These are phyloP conservation scores for Drosophila auraria DNA, from an alignment of 1,140 invertebrate species.

Conservation along the genomic window DNA sequence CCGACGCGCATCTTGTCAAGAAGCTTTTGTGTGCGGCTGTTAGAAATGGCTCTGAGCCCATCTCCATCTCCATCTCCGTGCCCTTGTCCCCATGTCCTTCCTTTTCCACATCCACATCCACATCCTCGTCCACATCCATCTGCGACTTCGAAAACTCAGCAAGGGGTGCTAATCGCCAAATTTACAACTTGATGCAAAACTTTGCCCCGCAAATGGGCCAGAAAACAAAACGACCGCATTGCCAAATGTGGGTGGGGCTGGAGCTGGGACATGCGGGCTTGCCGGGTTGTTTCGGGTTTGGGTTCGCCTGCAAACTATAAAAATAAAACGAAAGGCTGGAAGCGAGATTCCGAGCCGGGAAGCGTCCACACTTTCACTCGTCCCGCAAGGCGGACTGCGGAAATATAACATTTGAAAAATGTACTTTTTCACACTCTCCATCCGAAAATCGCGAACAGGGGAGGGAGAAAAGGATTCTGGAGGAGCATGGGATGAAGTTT, in stretches of 20 bases:
- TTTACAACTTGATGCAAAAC: slow-evolving; percentile 82
- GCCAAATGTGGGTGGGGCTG: slow-evolving; percentile 21
- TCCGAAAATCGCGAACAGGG: slow-evolving; percentile 18
- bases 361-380: slow-evolving; percentile 65
- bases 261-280: neutral
- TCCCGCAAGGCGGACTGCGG: slow-evolving; percentile 62
- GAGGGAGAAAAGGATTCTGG: neutral
- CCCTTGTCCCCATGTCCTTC: neutral
- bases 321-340: slow-evolving; percentile 51
- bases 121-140: slow-evolving; percentile 28
- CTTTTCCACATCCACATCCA: neutral
- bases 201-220: slow-evolving; percentile 76
- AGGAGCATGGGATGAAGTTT: neutral
- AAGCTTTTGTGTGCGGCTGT: slow-evolving; percentile 60
- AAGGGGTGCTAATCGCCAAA: slow-evolving; percentile 84
- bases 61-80: slow-evolving; percentile 14
- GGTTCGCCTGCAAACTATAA: slow-evolving; percentile 67
- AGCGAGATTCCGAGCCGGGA: slow-evolving; percentile 30
- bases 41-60: slow-evolving; percentile 55
- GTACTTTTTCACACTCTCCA: slow-evolving; percentile 69
- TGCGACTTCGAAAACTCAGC: slow-evolving; percentile 58
- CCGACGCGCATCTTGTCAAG: slow-evolving; percentile 76
- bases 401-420: slow-evolving; percentile 83
- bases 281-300: slow-evolving; percentile 33
- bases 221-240: slow-evolving; percentile 83